Percentiles rank a stretch among this genome's conserved stretches.
phyloP scores from a whole-genome alignment of 2,888 invertebrate genomes.

The Dyspetes luteomarginatus region DNA sequence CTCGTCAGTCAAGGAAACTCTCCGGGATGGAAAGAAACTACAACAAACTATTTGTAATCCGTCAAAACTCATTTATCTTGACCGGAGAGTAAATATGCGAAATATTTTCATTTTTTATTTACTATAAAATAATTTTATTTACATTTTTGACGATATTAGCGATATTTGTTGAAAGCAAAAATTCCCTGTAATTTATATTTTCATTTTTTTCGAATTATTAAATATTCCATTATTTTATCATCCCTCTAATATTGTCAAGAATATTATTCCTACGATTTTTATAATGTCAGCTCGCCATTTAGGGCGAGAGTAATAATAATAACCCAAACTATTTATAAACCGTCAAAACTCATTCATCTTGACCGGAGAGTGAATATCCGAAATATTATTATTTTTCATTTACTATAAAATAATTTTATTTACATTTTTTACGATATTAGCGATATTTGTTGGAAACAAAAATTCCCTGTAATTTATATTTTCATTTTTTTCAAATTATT shows the following conservation, averaged over 20 bases:
- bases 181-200: too few species aligned
- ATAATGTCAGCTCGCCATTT: too few species aligned
- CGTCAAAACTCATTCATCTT: not conserved
- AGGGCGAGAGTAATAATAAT: too few species aligned
- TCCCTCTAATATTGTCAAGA: too few species aligned
- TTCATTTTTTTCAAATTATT: not conserved
- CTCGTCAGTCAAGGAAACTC: conserved; percentile 59
- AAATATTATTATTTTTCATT: conserved; percentile 53
- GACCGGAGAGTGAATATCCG: conserved; percentile 63
- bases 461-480: conserved; percentile 13
- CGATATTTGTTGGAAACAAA: not conserved
- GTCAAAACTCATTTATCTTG: not conserved
- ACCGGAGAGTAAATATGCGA: conserved; percentile 63
- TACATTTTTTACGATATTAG: conserved; percentile 26
- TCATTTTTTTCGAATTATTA: too few species aligned
- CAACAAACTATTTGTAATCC: conserved; percentile 20
- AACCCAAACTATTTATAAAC: conserved; percentile 1
- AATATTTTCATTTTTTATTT: conserved; percentile 50
- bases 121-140: not conserved
- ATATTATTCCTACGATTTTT: too few species aligned
- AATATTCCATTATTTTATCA: too few species aligned
- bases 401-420: not conserved
- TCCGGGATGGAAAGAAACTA: conserved; percentile 60
- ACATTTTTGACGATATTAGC: conserved; percentile 26
- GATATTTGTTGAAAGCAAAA: not conserved